Evolutionary conservation across 2,113 vertebrate genomes (phyloP).

Genomic region (Oxygymnocypris stewartii): DNA sequence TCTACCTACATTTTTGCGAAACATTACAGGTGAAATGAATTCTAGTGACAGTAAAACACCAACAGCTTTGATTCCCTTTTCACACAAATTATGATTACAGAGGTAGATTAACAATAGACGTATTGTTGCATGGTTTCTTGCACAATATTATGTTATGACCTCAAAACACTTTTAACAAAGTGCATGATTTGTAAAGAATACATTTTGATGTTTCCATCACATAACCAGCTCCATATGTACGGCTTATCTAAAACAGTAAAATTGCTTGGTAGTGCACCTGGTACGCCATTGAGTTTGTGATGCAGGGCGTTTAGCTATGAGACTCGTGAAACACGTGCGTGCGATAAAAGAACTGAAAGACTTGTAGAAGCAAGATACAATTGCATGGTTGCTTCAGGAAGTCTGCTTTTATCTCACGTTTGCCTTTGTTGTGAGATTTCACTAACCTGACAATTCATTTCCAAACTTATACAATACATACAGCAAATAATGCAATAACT

Average conservation of each 20-base stretch:
- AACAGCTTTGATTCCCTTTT: no score
- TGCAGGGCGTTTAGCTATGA: no score
- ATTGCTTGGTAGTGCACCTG: not conserved
- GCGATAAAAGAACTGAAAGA: not conserved
- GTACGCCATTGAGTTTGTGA: not conserved
- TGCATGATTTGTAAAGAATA: not conserved
- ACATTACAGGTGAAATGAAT: no score
- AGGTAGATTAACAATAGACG: no score
- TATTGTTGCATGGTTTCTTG: no score
- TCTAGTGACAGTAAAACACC: no score
- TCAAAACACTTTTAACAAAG: no score
- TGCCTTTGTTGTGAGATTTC: not conserved
- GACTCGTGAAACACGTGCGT: no score
- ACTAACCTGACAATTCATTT: not conserved
- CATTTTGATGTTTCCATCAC: not conserved
- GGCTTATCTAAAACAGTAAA: not conserved
- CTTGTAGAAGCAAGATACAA: not conserved
- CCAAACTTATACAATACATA: not conserved
- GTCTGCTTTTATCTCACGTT: not conserved
- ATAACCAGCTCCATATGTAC: not conserved
- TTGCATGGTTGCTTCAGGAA: not conserved
- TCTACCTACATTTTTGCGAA: not conserved
- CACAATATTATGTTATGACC: no score
- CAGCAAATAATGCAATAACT: not conserved
- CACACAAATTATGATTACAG: no score